Conservation (phyloP, 2,113 vertebrate species). For the Urocolius indicus region DNA sequence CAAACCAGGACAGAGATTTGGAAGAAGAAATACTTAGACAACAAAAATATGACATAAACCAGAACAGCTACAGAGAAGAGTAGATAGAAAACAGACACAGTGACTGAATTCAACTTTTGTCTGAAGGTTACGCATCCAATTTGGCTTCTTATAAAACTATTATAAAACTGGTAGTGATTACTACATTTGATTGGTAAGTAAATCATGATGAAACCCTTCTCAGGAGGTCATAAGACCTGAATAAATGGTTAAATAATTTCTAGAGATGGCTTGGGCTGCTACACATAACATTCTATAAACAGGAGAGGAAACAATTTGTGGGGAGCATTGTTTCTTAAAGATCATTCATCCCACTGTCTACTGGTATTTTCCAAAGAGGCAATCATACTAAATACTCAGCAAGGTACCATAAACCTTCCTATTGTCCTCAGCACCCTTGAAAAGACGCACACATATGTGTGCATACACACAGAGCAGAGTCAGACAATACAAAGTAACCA, state of each 20-base stretch:
- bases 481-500: not conserved
- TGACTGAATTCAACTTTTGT: not conserved
- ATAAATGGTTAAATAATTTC: not conserved
- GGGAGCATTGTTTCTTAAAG: not conserved
- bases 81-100: not conserved
- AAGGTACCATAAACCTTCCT: not conserved
- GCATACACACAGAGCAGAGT: not conserved
- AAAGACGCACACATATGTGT: not conserved
- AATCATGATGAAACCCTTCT: not conserved
- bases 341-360: not conserved
- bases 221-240: not conserved
- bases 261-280: not conserved
- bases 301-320: not conserved
- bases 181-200: not conserved
- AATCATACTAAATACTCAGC: not conserved
- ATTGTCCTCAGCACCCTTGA: not conserved
- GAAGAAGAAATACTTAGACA: not conserved
- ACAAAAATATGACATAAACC: slow-evolving; percentile 18
- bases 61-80: not conserved
- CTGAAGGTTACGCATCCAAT: not conserved
- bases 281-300: not conserved
- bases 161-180: not conserved
- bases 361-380: not conserved
- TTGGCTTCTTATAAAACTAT: not conserved
- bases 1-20: not conserved